phyloP scores from a whole-genome alignment of 2,797 vertebrate genomes.

The Pangasius djambal region DNA sequence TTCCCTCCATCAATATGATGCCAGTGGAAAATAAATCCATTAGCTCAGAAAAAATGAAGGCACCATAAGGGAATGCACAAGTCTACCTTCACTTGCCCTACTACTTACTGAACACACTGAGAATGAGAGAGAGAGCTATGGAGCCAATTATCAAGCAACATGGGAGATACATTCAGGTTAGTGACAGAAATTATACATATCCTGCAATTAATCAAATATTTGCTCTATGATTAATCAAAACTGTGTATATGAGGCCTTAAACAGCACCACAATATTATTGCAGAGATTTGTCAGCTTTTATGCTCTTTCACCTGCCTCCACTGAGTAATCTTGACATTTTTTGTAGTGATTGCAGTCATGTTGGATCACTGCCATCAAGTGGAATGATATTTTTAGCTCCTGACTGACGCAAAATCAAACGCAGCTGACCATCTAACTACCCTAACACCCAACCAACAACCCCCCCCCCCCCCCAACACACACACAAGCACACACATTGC shows the following conservation, averaged over 20 bases:
- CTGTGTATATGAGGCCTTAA: background rate
- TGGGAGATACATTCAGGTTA: background rate
- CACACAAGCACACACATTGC: background rate
- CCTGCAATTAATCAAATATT: constrained; percentile 38
- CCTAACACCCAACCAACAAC: background rate
- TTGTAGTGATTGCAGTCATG: constrained; percentile 20
- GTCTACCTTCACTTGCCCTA: background rate
- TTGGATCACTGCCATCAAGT: constrained; percentile 23
- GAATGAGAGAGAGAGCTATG: background rate
- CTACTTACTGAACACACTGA: constrained; percentile 6
- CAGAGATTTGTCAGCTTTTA: constrained; percentile 5
- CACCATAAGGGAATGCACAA: constrained; percentile 5
- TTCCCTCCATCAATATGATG: constrained; percentile 13
- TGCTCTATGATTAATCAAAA: background rate
- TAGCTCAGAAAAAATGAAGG: constrained; percentile 3
- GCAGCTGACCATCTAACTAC: constrained; percentile 19
- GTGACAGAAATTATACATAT: constrained; percentile 25
- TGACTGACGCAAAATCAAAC: constrained; percentile 20
- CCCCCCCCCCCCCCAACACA: background rate
- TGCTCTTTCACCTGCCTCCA: constrained; percentile 17
- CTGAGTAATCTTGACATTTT: constrained; percentile 33
- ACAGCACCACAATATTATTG: background rate
- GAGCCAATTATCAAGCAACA: background rate
- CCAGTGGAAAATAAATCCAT: constrained; percentile 22
- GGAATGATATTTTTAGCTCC: constrained; percentile 27